phyloP scores from a whole-genome alignment of 1,140 invertebrate genomes.

The Heliothis subflexa region DNA sequence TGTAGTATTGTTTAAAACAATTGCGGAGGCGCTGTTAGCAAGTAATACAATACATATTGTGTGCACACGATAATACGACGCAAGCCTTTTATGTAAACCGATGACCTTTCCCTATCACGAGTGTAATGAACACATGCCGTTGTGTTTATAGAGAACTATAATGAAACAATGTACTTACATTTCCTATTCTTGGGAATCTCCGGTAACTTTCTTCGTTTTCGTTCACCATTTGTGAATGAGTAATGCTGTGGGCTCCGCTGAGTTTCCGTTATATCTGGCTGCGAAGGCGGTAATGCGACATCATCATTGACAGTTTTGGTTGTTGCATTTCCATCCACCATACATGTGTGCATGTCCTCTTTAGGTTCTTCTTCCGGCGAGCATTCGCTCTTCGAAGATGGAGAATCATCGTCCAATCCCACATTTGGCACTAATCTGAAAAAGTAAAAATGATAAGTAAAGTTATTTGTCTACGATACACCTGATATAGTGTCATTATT shows the following conservation, averaged over 20 bases:
- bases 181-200: slow-evolving; percentile 95
- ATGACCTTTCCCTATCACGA: slow-evolving; percentile 13
- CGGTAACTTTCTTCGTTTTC: slow-evolving; percentile 92
- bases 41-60: not conserved
- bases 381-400: slow-evolving; percentile 91
- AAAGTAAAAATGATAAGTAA: slow-evolving; percentile 32
- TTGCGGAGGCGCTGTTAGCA: slow-evolving; percentile 59
- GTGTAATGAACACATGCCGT: not conserved
- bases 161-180: slow-evolving; percentile 87
- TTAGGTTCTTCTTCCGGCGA: slow-evolving; percentile 75
- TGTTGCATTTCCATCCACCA: slow-evolving; percentile 62
- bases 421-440: slow-evolving; percentile 92
- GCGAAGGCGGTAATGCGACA: slow-evolving; percentile 59
- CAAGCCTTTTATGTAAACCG: slow-evolving; percentile 46
- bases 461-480: not conserved
- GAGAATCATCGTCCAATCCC: slow-evolving; percentile 91
- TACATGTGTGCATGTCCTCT: slow-evolving; percentile 54
- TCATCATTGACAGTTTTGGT: slow-evolving; percentile 50
- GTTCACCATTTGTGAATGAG: slow-evolving; percentile 86
- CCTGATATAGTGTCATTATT: not conserved
- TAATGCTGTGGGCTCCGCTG: slow-evolving; percentile 78
- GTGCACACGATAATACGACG: slow-evolving; percentile 27
- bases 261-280: slow-evolving; percentile 64
- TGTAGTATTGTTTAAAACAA: not conserved
- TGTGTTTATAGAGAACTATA: not conserved